phyloP scores from a whole-genome alignment of 1,140 invertebrate genomes.

The Vollenhovia emeryi region DNA sequence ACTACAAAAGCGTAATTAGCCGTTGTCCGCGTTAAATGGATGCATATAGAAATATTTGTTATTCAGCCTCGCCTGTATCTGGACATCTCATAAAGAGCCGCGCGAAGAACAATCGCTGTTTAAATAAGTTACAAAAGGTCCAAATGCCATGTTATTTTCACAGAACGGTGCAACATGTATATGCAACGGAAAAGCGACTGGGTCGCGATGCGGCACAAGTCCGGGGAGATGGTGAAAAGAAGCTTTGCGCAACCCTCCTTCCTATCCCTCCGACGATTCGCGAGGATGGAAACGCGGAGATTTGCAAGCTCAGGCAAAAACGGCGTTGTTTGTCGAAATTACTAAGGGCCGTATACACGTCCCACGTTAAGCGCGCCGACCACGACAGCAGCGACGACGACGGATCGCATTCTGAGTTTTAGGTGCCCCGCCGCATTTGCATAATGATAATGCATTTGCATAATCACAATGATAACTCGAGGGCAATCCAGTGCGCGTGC shows the following conservation, averaged over 20 bases:
- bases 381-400: constrained; percentile 29
- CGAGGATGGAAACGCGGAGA: neutral
- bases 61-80: neutral
- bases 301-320: neutral
- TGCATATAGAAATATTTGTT: neutral
- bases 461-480: constrained; percentile 76
- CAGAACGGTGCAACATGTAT: neutral
- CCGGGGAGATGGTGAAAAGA: neutral
- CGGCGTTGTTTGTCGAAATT: constrained; percentile 35
- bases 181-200: neutral
- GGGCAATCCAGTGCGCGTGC: constrained; percentile 38
- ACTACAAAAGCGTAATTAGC: neutral
- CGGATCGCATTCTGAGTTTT: constrained; percentile 55
- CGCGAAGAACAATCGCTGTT: neutral
- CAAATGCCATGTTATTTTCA: neutral
- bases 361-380: constrained; percentile 14
- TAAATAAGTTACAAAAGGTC: neutral
- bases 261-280: neutral
- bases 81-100: neutral
- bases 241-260: neutral
- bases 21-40: neutral
- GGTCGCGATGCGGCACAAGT: neutral
- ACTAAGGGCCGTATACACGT: constrained; percentile 16
- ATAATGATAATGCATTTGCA: constrained; percentile 78
- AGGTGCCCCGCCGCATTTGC: constrained; percentile 64